These are phyloP conservation scores for Clarias fuscus DNA, from an alignment of 2,797 vertebrate species.

Conservation along the genomic window DNA sequence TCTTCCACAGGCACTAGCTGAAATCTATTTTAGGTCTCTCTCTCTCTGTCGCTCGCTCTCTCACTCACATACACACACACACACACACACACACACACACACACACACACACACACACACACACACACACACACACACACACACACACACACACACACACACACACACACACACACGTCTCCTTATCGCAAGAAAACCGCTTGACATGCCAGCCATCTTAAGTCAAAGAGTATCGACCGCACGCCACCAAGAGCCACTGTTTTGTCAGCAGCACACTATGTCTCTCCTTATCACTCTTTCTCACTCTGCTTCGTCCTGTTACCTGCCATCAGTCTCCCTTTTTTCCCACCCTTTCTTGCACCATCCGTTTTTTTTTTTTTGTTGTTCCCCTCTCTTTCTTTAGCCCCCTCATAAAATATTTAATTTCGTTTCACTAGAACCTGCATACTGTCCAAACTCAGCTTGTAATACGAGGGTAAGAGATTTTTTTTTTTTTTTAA, in stretches of 20 bases:
- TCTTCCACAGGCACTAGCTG: conserved; percentile 10
- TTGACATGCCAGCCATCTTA: conserved; percentile 39
- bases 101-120: conserved; percentile 31
- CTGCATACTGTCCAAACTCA: neutral
- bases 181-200: conserved; percentile 37
- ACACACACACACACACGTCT: conserved; percentile 21
- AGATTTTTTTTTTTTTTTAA: neutral
- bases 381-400: conserved; percentile 17
- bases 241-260: conserved; percentile 21
- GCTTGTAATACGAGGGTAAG: neutral
- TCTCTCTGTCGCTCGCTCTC: neutral
- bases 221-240: conserved; percentile 41
- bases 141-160: conserved; percentile 17
- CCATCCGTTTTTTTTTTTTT: conserved; percentile 15
- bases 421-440: neutral
- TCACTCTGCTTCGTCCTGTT: conserved; percentile 31
- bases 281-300: conserved; percentile 47
- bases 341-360: neutral
- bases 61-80: neutral
- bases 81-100: neutral
- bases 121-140: conserved; percentile 6
- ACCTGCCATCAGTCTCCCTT: conserved; percentile 15
- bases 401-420: neutral
- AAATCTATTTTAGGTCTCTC: conserved; percentile 28
- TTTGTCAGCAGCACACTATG: conserved; percentile 33